These are phyloP conservation scores for Nephrotoma appendiculata DNA, from an alignment of 2,888 invertebrate genomes.

Conservation along the genomic window DNA sequence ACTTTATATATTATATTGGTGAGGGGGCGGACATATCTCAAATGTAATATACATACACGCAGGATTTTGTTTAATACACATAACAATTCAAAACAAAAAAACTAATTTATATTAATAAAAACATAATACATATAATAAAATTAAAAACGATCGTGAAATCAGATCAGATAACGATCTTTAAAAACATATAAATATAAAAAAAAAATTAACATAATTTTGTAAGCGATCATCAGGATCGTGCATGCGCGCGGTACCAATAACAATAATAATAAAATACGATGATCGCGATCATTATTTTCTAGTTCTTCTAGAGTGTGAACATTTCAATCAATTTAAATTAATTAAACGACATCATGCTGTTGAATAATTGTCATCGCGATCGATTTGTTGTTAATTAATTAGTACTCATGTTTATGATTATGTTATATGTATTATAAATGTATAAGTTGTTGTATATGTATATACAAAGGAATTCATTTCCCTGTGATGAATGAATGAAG, in stretches of 20 bases:
- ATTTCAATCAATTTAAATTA: conserved; percentile 2
- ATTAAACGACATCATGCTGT: conserved; percentile 1
- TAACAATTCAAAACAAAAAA: not conserved
- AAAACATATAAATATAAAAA: not conserved
- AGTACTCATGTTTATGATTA: not conserved
- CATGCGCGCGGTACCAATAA: not conserved
- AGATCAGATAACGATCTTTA: not conserved
- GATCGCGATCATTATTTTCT: conserved; percentile 2
- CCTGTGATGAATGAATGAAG: not conserved
- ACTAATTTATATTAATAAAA: not conserved
- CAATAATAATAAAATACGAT: not conserved
- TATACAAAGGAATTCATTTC: not conserved
- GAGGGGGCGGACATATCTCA: not conserved
- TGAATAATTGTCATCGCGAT: not conserved
- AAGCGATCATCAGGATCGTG: not conserved
- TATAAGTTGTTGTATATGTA: not conserved
- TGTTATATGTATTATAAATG: not conserved
- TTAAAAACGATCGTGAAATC: not conserved
- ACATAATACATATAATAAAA: not conserved
- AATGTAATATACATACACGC: not conserved
- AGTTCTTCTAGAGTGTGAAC: not conserved
- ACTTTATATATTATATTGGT: not conserved
- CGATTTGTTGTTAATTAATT: conserved; percentile 1
- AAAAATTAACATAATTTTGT: not conserved
- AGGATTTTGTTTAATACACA: not conserved